phyloP scores from a whole-genome alignment of 2,888 invertebrate genomes.

The Drosophila nigricruria region DNA sequence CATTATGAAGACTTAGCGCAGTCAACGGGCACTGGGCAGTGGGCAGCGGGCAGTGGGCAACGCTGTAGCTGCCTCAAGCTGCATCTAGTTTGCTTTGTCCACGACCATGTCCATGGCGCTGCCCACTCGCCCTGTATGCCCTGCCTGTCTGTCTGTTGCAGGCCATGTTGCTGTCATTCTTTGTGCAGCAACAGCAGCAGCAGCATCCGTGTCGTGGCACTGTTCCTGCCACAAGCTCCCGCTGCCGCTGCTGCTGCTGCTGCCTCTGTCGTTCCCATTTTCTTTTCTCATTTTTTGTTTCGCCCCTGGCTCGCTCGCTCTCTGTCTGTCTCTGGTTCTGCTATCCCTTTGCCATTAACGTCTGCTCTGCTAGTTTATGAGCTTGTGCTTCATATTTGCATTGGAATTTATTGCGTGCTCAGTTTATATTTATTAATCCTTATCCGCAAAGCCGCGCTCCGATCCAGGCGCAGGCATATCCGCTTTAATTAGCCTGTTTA shows the following conservation, averaged over 20 bases:
- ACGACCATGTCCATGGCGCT: background rate
- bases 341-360: slow-evolving; percentile 38
- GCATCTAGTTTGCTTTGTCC: slow-evolving; percentile 29
- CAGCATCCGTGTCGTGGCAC: slow-evolving; percentile 22
- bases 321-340: background rate
- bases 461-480: background rate
- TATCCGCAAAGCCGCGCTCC: background rate
- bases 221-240: slow-evolving; percentile 10
- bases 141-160: slow-evolving; percentile 38
- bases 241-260: too few species aligned
- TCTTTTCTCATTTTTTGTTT: background rate
- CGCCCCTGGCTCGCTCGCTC: background rate
- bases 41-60: background rate
- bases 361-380: slow-evolving; percentile 50
- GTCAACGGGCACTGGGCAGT: slow-evolving; percentile 25
- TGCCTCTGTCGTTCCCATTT: too few species aligned
- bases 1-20: slow-evolving; percentile 30
- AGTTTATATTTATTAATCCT: slow-evolving; percentile 33
- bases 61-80: slow-evolving; percentile 29
- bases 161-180: slow-evolving; percentile 54
- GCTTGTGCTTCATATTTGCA: slow-evolving; percentile 46
- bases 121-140: background rate
- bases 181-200: slow-evolving; percentile 40
- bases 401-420: slow-evolving; percentile 43
- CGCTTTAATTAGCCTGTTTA: slow-evolving; percentile 4